Conservation (phyloP, 2,888 invertebrate species). For the Synergus gifuensis region DNA sequence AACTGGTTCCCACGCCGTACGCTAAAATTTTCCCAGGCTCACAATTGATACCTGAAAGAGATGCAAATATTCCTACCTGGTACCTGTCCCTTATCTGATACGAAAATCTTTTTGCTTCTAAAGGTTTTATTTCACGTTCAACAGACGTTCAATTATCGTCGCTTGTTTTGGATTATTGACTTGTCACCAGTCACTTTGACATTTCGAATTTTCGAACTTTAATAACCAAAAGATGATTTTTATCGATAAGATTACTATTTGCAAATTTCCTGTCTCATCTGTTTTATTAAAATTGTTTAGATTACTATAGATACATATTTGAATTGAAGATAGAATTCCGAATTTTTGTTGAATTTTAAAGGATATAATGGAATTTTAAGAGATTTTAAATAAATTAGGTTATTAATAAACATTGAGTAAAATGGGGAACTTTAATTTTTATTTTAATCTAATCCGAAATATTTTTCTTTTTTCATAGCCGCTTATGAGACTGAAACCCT, state of each 20-base stretch:
- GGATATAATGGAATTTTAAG: too few relatives aligned
- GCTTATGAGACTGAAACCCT: constrained; percentile 93
- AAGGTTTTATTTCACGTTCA: background rate
- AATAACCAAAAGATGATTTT: background rate
- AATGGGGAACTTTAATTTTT: too few relatives aligned
- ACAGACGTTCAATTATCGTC: background rate
- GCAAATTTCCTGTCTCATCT: too few relatives aligned
- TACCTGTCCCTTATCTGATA: background rate
- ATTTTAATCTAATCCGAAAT: constrained; percentile 34
- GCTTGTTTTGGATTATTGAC: constrained; percentile 8
- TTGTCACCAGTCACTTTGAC: background rate
- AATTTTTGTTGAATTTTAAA: too few relatives aligned
- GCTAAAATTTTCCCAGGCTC: constrained; percentile 7
- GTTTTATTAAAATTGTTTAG: too few relatives aligned
- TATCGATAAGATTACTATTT: background rate
- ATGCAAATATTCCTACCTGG: constrained; percentile 27
- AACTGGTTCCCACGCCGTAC: constrained; percentile 21
- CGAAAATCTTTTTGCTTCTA: background rate
- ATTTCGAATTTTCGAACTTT: background rate
- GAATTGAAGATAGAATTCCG: too few relatives aligned
- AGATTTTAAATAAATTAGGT: too few relatives aligned
- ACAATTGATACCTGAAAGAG: background rate
- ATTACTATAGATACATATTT: too few relatives aligned
- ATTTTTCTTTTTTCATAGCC: constrained; percentile 78
- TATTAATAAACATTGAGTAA: too few relatives aligned